These are phyloP conservation scores for Micromys minutus DNA, from an alignment of 2,113 vertebrate species.

Conservation along the genomic window DNA sequence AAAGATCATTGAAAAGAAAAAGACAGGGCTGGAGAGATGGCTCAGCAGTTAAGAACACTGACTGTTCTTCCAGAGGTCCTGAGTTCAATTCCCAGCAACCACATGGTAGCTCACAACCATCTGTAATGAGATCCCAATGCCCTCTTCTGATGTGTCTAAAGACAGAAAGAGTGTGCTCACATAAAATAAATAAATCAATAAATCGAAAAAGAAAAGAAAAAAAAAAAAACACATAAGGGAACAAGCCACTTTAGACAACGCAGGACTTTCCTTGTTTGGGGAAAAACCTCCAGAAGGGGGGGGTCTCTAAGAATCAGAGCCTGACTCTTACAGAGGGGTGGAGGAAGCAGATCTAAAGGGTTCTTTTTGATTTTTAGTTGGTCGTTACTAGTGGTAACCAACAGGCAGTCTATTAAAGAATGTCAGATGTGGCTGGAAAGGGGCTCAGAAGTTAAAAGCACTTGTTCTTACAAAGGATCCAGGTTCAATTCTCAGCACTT, in stretches of 20 bases:
- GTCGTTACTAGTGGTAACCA: neutral
- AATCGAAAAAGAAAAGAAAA: too few relatives aligned
- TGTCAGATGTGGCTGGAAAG: neutral
- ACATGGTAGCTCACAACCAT: too few relatives aligned
- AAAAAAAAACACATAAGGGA: too few relatives aligned
- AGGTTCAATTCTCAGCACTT: neutral
- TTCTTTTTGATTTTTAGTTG: too few relatives aligned
- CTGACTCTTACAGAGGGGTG: neutral
- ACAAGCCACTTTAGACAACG: neutral
- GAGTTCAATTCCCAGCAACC: too few relatives aligned
- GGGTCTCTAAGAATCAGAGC: neutral
- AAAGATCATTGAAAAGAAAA: neutral
- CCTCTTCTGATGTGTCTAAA: too few relatives aligned
- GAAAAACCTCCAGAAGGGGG: neutral
- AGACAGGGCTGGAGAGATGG: too few relatives aligned
- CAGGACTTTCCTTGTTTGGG: neutral
- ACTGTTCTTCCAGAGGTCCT: too few relatives aligned
- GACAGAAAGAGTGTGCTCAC: too few relatives aligned
- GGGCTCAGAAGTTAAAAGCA: neutral
- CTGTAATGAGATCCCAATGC: too few relatives aligned
- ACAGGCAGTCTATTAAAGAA: neutral
- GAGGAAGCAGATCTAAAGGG: neutral
- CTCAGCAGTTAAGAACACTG: too few relatives aligned
- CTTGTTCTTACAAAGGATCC: neutral
- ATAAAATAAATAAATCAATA: too few relatives aligned